Evolutionary conservation across 2,888 invertebrate genomes (phyloP), one percentile per base, ranked within the genome.

Genomic region (Clitarchus hookeri): DNA sequence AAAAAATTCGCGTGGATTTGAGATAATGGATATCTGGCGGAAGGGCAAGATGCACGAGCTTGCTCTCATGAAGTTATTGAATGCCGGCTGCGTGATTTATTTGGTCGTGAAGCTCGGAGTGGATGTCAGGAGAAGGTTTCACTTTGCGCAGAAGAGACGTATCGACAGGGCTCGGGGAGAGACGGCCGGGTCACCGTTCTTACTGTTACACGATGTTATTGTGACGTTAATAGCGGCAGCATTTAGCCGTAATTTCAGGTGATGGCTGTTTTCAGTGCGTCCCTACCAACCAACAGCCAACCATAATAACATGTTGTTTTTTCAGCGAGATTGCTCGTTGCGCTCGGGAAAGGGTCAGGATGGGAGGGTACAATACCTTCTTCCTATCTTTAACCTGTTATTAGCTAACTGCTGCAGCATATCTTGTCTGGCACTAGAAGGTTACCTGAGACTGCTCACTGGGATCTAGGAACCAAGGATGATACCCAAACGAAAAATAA

Each of bases 391-490:
- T 65, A 65, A 65, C 65, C 65, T 65, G 65, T 65, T 65, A 65
- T 65, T 65, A 65, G 65, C 65, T 65, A 65, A 65, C 65, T 65
- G 65, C 65, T 65, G 65, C n/a, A 65, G 65, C 65, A 65, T 65
- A 16, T n/a, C n/a, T 65, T 8, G 65, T 65, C 65, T 65, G 65
- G 65, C 65, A 65, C 65, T n/a, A 65, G 65, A n/a, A 65, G 65
- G 19, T 65, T 65, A n/a, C 65, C 65, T 65, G 65, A 65, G 16
- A 65, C 65, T 65, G n/a, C 65, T 65, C n/a, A 65, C 65, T 19
- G 11, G 65, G 65, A 65, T 9, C 65, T 23, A 23, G 19, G 23
- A 16, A 65, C 65, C 11, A 19, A 65, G 65, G 65, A n/a, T 65
- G 65, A 23, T 65, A 65, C 23, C 65, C 8, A n/a, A 65, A 65